phyloP scores from a whole-genome alignment of 1,140 invertebrate genomes.

The Aphelinus certus region DNA sequence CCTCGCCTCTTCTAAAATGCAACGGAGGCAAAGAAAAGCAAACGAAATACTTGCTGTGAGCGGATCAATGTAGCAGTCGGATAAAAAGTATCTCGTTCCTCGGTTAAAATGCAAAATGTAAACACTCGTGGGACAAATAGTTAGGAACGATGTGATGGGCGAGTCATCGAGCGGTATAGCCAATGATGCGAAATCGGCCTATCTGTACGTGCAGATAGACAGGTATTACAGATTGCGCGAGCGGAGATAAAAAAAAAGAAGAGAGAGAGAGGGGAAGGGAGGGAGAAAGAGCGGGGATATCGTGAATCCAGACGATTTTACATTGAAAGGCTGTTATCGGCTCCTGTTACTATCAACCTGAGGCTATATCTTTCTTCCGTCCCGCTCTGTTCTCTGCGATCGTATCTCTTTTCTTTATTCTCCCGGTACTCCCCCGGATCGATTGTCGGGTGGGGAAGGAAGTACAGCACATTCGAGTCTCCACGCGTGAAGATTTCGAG shows the following conservation, averaged over 20 bases:
- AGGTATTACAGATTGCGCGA: neutral
- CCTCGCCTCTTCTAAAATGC: too few relatives aligned
- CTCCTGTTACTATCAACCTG: slow-evolving; percentile 1
- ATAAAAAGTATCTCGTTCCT: too few relatives aligned
- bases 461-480: neutral
- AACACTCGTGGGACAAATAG: too few relatives aligned
- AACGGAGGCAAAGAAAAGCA: too few relatives aligned
- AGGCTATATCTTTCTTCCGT: neutral
- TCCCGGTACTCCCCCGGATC: neutral
- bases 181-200: neutral
- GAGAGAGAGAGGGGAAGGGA: neutral
- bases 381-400: neutral
- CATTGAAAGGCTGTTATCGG: slow-evolving; percentile 27
- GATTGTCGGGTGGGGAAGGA: neutral
- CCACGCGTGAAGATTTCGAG: slow-evolving; percentile 2
- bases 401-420: neutral
- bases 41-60: too few relatives aligned
- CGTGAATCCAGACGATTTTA: neutral
- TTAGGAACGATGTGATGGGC: too few relatives aligned
- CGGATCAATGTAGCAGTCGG: too few relatives aligned
- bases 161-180: neutral
- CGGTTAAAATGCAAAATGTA: too few relatives aligned
- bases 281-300: neutral
- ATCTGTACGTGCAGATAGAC: neutral
- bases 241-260: too few relatives aligned